phyloP scores from a whole-genome alignment of 2,888 invertebrate genomes.

The Metopia argyrocephala region DNA sequence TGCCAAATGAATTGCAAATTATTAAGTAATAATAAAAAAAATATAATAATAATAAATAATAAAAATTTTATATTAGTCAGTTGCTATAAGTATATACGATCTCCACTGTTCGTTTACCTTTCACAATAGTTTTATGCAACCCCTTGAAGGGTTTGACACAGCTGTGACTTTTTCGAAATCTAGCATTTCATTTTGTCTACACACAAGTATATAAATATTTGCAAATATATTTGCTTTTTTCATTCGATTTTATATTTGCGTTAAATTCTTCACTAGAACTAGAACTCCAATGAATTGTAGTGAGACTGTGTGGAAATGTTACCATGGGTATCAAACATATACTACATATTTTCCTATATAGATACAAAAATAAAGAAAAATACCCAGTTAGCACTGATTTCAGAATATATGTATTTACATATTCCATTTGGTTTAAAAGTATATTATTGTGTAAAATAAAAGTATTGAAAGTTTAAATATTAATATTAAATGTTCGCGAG shows the following conservation, averaged over 20 bases:
- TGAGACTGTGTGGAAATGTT: not conserved
- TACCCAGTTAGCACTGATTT: not conserved
- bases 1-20: too few relatives aligned
- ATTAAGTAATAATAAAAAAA: too few relatives aligned
- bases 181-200: conserved; percentile 40
- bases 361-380: not conserved
- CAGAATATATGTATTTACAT: not conserved
- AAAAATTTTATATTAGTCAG: too few relatives aligned
- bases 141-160: conserved; percentile 51
- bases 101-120: too few relatives aligned
- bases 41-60: too few relatives aligned
- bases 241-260: not conserved
- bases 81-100: too few relatives aligned
- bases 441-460: too few relatives aligned
- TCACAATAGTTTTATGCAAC: not conserved
- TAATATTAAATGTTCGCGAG: too few relatives aligned
- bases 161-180: conserved; percentile 57
- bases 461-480: too few relatives aligned
- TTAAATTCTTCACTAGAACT: conserved; percentile 26
- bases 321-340: conserved; percentile 11
- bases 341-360: not conserved
- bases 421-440: too few relatives aligned
- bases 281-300: conserved; percentile 28
- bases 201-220: conserved; percentile 26
- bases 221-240: conserved; percentile 6